Evolutionary conservation across 2,888 invertebrate species (phyloP), one percentile per base, ranked within the genome.

Genomic region (Pyrochroa serraticornis): DNA sequence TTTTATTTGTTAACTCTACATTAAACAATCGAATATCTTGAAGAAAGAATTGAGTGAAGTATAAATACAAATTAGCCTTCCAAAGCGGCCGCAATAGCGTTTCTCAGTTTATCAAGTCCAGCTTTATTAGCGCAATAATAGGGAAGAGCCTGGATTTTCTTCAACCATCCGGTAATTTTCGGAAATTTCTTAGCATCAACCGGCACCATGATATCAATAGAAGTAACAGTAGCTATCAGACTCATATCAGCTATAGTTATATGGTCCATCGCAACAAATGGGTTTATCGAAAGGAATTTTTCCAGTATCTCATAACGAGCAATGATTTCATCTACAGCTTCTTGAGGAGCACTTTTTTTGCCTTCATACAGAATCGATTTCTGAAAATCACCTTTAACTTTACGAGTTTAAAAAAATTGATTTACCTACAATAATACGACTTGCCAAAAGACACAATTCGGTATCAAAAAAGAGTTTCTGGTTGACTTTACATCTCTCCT

Each of bases 381-480:
- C 57, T 57, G 39, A 10, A 41, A 31, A 55, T 36, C 13, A n/a
- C 8, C 30, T n/a, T n/a, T n/a, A 36, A 36, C 8, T 39, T 13
- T 3, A 13, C 39, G 10, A 39, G 39, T 8, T 39, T 3, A 3
- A 39, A n/a, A 3, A 39, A 13, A 39, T 6, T 22, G 13, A 7
- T 43, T 14, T 14, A 8, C 7, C 22, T n/a, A 30, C n/a, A 14
- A 30, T 8, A n/a, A n/a, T 10, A 6, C 10, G n/a, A n/a, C 10
- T 6, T 35, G 35, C 35, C 35, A 9, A 35, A 10, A 35, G 35
- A 35, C 3, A 2, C 3, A 10, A 35, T 1, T 81, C 81, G 45
- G 77, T 77, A 51, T 85, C 82, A 63, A 82, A 84, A 69, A 82
- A 78, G 41, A 85, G 68, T 38, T 79, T 75, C 63, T 83, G 82